Evolutionary conservation across 2,888 invertebrate species (phyloP).

Genomic region (Acrobasis consociella): DNA sequence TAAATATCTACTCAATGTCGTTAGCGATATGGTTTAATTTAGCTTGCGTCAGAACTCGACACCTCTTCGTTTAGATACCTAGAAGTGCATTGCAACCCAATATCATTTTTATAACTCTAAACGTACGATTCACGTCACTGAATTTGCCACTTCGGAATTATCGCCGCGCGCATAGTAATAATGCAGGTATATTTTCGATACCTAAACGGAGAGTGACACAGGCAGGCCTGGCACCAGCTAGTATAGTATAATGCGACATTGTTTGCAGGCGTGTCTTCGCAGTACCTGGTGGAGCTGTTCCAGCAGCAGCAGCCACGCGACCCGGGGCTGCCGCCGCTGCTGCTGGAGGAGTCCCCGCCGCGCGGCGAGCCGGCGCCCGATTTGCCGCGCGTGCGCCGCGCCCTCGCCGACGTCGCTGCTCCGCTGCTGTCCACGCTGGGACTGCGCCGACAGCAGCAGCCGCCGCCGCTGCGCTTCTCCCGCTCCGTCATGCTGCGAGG

Average conservation of each 20-base stretch:
- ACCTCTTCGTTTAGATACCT: too few relatives aligned
- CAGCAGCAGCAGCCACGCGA: constrained; percentile 46
- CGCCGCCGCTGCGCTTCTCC: constrained; percentile 34
- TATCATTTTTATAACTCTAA: too few relatives aligned
- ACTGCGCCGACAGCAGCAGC: constrained; percentile 2
- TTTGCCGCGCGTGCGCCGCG: constrained; percentile 22
- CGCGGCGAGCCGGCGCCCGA: constrained; percentile 15
- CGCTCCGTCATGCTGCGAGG: constrained; percentile 42
- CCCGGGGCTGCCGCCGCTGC: constrained; percentile 55
- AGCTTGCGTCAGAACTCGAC: too few relatives aligned
- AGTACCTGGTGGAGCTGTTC: constrained; percentile 53
- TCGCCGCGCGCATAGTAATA: too few relatives aligned
- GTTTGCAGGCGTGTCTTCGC: constrained; percentile 49
- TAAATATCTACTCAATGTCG: too few relatives aligned
- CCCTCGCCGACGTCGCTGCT: constrained; percentile 17
- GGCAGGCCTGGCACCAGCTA: too few relatives aligned
- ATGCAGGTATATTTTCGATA: too few relatives aligned
- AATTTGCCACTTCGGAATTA: too few relatives aligned
- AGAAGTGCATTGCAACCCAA: too few relatives aligned
- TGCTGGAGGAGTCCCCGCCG: constrained; percentile 42
- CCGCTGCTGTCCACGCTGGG: neutral
- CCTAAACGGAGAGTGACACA: too few relatives aligned
- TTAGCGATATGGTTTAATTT: too few relatives aligned
- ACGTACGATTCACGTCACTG: too few relatives aligned
- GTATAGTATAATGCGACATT: neutral